Percentiles rank a stretch among this genome's conserved stretches.
Evolutionary conservation across 2,113 vertebrate genomes (phyloP).

Genomic region (Channa argus): DNA sequence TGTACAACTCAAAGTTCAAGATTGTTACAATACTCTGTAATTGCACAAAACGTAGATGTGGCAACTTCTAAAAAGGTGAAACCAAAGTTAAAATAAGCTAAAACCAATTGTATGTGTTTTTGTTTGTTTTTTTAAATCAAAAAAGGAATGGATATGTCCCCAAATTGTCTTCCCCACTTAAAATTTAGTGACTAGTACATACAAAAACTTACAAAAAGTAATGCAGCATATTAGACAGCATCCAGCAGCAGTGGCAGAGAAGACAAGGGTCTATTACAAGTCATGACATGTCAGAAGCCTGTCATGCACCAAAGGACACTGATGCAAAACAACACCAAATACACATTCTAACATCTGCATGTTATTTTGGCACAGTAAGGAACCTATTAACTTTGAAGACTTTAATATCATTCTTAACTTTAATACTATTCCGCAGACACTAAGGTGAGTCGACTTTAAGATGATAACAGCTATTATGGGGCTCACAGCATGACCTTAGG

Average conservation of each 20-base stretch:
- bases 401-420: background rate
- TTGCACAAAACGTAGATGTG: background rate
- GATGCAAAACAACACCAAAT: conserved; percentile 16
- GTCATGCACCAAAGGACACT: background rate
- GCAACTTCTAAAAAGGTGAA: conserved; percentile 1
- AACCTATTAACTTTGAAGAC: conserved; percentile 15
- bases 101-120: background rate
- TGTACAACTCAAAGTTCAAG: conserved; percentile 10
- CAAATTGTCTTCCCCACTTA: background rate
- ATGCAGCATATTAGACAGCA: background rate
- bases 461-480: conserved; percentile 37
- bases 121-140: background rate
- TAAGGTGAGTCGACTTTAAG: conserved; percentile 34
- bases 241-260: background rate
- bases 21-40: background rate
- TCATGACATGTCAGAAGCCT: background rate
- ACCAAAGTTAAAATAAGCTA: background rate
- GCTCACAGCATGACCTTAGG: conserved; percentile 58
- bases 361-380: conserved; percentile 18
- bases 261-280: background rate
- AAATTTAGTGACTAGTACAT: background rate
- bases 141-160: background rate
- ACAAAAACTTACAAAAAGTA: background rate
- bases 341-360: conserved; percentile 14
- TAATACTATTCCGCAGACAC: background rate